Evolutionary conservation across 2,888 invertebrate species (phyloP), one percentile per base, ranked within the genome.

Genomic region (Eledone cirrhosa): DNA sequence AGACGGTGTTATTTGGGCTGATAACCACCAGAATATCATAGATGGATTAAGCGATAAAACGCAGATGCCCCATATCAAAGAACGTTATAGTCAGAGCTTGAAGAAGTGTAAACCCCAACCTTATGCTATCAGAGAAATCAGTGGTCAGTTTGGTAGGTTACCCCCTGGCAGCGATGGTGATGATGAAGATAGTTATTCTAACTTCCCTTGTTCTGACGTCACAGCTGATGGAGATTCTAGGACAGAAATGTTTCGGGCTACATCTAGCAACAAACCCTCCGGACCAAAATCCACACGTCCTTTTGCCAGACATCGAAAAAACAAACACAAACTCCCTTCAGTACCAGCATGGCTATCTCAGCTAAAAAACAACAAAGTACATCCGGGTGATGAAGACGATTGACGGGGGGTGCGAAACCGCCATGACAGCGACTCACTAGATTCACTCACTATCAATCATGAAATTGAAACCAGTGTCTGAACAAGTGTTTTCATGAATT

Each of bases 181-280:
- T 24, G 72, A 72, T 72, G 72, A 72, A 41, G 72, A 72, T 72
- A 72, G 72, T 41, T 72, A 72, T 72, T 72, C 72, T 72, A 72
- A 72, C 33, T 72, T 72, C 31, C 72, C 72, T 41, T 72, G 72
- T 27, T 72, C 72, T 24, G 72, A 72, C 29, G 72, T 72, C 33
- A 72, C 72, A 14, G 72, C 72, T n/a, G 72, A 72, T 4, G 72
- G 72, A 41, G 72, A 72, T 41, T 72, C 72, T 72, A 72, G 72
- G 41, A 72, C 72, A 31, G 72, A 72, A 72, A 72, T 72, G 41
- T 72, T 72, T 72, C 72, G 72, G 31, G 72, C 72, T 16, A 41
- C 72, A 29, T 41, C 72, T 31, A 22, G 72, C 22, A 72, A 72
- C 72, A 72, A 72, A 41, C 29, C 72, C 33, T 31, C 33, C 41